These are phyloP conservation scores for Pomatostomus ruficeps DNA, from an alignment of 2,113 vertebrate genomes.

Conservation along the genomic window DNA sequence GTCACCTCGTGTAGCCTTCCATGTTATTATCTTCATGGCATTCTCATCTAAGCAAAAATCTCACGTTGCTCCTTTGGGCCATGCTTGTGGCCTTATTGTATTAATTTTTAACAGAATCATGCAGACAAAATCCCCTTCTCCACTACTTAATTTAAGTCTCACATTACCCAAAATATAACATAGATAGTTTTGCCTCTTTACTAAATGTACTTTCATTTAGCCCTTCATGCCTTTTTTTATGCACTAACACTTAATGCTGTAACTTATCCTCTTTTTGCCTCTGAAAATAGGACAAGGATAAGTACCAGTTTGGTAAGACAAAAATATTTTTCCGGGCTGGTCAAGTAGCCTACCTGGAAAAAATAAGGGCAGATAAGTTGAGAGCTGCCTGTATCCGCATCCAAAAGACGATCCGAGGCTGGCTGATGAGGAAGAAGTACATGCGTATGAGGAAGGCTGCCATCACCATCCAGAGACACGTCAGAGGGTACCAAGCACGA, in stretches of 20 bases:
- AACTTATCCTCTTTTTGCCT: slow-evolving; percentile 62
- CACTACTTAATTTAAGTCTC: slow-evolving; percentile 14
- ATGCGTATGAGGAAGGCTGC: slow-evolving; percentile 86
- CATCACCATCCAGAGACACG: slow-evolving; percentile 88
- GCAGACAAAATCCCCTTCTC: not conserved
- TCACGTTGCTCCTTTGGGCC: not conserved
- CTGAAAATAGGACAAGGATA: slow-evolving; percentile 89
- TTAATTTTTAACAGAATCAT: not conserved
- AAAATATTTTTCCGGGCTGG: slow-evolving; percentile 99
- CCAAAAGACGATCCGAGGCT: slow-evolving; percentile 96
- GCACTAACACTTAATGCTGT: not conserved
- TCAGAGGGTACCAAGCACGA: slow-evolving; percentile 92
- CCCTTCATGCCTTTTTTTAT: not conserved
- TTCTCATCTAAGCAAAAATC: slow-evolving; percentile 28
- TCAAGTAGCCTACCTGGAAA: slow-evolving; percentile 97
- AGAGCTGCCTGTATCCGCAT: slow-evolving; percentile 94
- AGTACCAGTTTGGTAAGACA: slow-evolving; percentile 98
- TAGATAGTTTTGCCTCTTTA: slow-evolving; percentile 25
- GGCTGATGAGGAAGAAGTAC: slow-evolving; percentile 93
- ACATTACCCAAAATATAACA: slow-evolving; percentile 17
- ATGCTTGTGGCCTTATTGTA: not conserved
- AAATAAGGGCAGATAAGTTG: slow-evolving; percentile 93
- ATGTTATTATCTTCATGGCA: not conserved
- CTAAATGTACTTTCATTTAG: slow-evolving; percentile 43
- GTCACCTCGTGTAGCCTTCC: not conserved